Percentiles rank a stretch among this genome's conserved stretches.
Conservation (phyloP, 2,888 invertebrate species). For the Epinotia demarniana region DNA sequence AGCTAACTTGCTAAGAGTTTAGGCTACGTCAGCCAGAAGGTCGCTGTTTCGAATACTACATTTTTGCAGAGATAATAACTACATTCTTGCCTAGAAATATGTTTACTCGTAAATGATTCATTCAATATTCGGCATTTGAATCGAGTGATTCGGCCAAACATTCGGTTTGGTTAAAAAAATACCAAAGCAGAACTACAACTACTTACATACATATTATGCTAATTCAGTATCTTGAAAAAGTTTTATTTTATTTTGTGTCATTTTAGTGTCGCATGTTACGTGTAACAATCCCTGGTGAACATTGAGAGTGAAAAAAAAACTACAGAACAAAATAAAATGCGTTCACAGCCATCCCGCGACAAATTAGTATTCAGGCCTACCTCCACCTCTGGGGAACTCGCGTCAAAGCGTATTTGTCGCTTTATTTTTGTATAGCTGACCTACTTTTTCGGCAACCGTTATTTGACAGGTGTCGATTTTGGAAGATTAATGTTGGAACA, state of each 20-base stretch:
- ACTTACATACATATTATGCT: too few relatives aligned
- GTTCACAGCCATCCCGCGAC: constrained; percentile 5
- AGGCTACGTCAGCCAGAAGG: too few relatives aligned
- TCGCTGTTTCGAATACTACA: too few relatives aligned
- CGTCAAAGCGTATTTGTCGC: constrained; percentile 16
- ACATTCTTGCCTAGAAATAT: too few relatives aligned
- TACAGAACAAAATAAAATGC: not conserved
- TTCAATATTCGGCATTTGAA: too few relatives aligned
- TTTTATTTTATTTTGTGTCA: not conserved
- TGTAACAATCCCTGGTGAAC: not conserved
- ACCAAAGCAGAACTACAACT: too few relatives aligned
- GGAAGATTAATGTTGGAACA: not conserved
- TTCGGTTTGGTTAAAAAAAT: too few relatives aligned
- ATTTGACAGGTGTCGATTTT: constrained; percentile 34
- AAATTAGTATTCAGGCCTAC: constrained; percentile 26
- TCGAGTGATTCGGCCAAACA: not conserved
- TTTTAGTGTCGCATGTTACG: too few relatives aligned
- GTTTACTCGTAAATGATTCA: too few relatives aligned
- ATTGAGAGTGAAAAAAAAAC: not conserved
- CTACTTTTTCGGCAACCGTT: constrained; percentile 20
- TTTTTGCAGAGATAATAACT: too few relatives aligned
- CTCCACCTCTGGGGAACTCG: constrained; percentile 5
- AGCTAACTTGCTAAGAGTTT: too few relatives aligned
- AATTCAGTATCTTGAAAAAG: too few relatives aligned
- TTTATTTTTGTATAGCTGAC: constrained; percentile 30